Conservation (phyloP, 2,888 invertebrate species). For the Conchocele bisecta region DNA sequence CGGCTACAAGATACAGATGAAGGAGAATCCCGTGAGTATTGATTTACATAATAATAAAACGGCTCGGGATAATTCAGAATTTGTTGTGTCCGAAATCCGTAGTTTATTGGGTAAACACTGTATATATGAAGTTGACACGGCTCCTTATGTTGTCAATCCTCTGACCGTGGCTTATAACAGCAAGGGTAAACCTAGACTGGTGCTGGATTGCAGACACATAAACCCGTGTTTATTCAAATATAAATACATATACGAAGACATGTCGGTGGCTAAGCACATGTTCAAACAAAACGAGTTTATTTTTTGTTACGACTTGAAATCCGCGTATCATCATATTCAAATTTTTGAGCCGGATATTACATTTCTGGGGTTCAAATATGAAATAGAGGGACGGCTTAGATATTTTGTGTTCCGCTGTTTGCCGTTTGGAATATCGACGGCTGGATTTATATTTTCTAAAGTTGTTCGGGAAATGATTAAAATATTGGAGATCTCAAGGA, state of each 20-base stretch:
- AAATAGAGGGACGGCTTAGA: too few species aligned
- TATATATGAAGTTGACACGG: conserved; percentile 1
- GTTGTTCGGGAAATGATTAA: background rate
- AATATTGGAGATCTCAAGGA: conserved; percentile 5
- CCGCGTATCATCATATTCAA: conserved; percentile 41
- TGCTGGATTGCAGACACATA: conserved; percentile 27
- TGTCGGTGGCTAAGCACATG: conserved; percentile 9
- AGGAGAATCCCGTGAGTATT: background rate
- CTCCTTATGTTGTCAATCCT: conserved; percentile 29
- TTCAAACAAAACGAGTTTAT: conserved; percentile 27
- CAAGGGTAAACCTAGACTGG: conserved; percentile 21
- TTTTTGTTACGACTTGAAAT: conserved; percentile 30
- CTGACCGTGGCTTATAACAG: conserved; percentile 31
- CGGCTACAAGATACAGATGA: too few species aligned
- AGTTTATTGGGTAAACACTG: conserved; percentile 18
- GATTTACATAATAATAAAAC: background rate
- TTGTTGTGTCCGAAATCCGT: conserved; percentile 1
- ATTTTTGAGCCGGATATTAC: conserved; percentile 5
- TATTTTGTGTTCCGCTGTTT: conserved; percentile 29
- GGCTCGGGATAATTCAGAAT: background rate
- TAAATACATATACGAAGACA: conserved; percentile 37
- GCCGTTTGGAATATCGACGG: conserved; percentile 27
- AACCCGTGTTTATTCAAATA: conserved; percentile 32
- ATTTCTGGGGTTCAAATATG: too few species aligned
- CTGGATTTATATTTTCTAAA: conserved; percentile 25